Conservation (phyloP, 1,140 invertebrate species). For the Sycophila sp. region DNA sequence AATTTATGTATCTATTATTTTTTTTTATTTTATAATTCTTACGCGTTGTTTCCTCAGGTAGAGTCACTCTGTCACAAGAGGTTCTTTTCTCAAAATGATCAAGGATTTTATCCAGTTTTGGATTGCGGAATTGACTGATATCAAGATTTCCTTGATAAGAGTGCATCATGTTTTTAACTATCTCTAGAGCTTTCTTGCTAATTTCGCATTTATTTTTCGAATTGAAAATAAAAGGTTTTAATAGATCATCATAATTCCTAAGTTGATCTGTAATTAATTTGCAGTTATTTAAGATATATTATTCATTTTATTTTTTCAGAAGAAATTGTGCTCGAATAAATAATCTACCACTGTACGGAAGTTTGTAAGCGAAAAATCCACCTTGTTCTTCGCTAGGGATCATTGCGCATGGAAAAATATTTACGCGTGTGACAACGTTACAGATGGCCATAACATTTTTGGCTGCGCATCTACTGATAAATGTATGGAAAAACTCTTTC, state of each 20-base stretch:
- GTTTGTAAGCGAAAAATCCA: conserved; percentile 30
- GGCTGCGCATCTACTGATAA: neutral
- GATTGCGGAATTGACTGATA: conserved; percentile 8
- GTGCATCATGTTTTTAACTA: conserved; percentile 14
- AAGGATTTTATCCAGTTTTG: conserved; percentile 27
- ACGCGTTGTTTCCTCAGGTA: conserved; percentile 17
- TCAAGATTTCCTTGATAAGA: neutral
- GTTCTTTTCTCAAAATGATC: conserved; percentile 32
- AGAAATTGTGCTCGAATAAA: neutral
- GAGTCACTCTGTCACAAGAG: neutral
- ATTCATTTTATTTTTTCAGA: no score
- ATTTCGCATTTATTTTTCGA: neutral
- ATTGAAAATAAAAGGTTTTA: neutral
- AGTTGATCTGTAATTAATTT: conserved; percentile 3
- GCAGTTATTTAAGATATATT: no score
- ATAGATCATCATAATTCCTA: neutral
- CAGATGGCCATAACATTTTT: conserved; percentile 33
- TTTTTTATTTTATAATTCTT: neutral
- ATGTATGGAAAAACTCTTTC: conserved; percentile 16
- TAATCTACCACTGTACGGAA: conserved; percentile 13
- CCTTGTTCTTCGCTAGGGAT: conserved; percentile 20
- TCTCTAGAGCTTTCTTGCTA: neutral
- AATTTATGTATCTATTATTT: neutral
- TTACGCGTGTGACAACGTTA: conserved; percentile 10
- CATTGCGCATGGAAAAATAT: conserved; percentile 12